Evolutionary conservation across 2,888 invertebrate species (phyloP).

Genomic region (Agriotes lineatus): DNA sequence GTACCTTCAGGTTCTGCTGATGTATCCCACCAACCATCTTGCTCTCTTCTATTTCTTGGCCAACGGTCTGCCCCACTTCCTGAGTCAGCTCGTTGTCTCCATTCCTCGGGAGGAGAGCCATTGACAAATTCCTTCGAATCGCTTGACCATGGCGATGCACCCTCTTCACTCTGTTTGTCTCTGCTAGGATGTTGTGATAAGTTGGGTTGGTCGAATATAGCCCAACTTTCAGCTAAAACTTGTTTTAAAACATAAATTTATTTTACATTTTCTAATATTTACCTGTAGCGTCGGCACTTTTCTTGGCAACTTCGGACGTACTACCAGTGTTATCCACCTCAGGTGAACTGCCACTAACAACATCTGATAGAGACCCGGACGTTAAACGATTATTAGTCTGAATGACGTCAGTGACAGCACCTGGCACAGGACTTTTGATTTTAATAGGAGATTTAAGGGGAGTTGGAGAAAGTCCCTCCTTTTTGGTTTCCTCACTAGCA

Average conservation of each 20-base stretch:
- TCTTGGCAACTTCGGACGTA: constrained; percentile 61
- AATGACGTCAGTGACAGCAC: constrained; percentile 60
- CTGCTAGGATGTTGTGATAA: constrained; percentile 48
- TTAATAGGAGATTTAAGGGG: constrained; percentile 54
- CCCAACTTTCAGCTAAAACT: constrained; percentile 69
- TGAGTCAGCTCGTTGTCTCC: constrained; percentile 65
- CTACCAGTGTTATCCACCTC: constrained; percentile 70
- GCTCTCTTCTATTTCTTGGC: constrained; percentile 62
- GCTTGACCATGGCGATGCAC: constrained; percentile 83
- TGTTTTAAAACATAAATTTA: too few species aligned
- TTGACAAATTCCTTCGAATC: constrained; percentile 76
- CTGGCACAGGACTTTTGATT: constrained; percentile 66
- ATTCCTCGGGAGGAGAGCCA: constrained; percentile 66
- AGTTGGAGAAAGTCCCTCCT: constrained; percentile 44
- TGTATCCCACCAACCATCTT: constrained; percentile 66
- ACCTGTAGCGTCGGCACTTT: constrained; percentile 63
- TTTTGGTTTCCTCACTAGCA: constrained; percentile 39
- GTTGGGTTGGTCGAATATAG: constrained; percentile 70
- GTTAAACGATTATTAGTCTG: constrained; percentile 64
- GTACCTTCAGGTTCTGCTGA: constrained; percentile 64
- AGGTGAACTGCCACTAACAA: constrained; percentile 75
- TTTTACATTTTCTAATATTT: constrained; percentile 55
- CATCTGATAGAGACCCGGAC: constrained; percentile 75
- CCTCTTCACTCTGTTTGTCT: constrained; percentile 66
- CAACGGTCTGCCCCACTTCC: constrained; percentile 57